Evolutionary conservation across 2,888 invertebrate genomes (phyloP).

Genomic region (Eristalinus aeneus): DNA sequence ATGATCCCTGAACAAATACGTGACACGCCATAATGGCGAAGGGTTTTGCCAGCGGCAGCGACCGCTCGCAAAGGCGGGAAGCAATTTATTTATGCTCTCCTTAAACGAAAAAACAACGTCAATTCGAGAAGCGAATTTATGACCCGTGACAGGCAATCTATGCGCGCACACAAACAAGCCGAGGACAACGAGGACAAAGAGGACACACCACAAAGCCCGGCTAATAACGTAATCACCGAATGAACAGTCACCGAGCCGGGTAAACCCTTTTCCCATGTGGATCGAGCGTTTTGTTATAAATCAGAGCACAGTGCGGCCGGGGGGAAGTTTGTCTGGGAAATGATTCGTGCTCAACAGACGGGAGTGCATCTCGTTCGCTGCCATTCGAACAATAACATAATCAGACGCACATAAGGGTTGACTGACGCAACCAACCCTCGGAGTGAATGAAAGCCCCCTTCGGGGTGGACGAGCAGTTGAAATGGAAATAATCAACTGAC

Average conservation of each 20-base stretch:
- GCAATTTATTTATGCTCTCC: constrained; percentile 31
- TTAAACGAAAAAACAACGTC: constrained; percentile 30
- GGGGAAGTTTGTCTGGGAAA: constrained; percentile 44
- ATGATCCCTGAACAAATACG: constrained; percentile 68
- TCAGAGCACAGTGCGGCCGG: neutral
- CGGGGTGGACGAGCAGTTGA: neutral
- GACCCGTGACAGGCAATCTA: constrained; percentile 31
- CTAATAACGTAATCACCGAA: constrained; percentile 70
- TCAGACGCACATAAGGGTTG: constrained; percentile 43
- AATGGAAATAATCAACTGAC: constrained; percentile 21
- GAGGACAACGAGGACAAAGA: constrained; percentile 5
- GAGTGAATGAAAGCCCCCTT: neutral
- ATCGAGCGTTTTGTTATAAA: constrained; percentile 56
- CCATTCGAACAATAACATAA: constrained; percentile 65
- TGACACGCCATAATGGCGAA: constrained; percentile 66
- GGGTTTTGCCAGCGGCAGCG: constrained; percentile 37
- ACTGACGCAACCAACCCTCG: constrained; percentile 21
- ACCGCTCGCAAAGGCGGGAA: constrained; percentile 36
- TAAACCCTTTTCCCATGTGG: constrained; percentile 64
- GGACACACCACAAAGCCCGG: constrained; percentile 63
- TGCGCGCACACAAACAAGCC: constrained; percentile 50
- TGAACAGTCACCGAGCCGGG: constrained; percentile 31
- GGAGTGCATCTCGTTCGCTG: constrained; percentile 12
- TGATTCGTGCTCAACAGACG: constrained; percentile 35
- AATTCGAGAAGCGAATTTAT: constrained; percentile 50